Conservation (phyloP, 2,797 vertebrate species). For the Pristis pectinata region DNA sequence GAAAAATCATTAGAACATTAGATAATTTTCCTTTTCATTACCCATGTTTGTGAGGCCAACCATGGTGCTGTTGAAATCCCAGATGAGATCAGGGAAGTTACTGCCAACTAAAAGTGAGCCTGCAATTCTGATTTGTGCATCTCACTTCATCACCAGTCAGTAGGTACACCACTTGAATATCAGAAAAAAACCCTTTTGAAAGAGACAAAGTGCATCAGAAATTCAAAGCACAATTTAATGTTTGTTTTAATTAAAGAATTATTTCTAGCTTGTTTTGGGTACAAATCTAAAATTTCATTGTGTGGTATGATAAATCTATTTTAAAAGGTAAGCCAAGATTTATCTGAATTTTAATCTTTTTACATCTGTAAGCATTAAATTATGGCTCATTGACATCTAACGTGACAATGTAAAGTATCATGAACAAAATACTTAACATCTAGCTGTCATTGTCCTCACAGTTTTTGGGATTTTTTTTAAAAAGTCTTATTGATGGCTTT, state of each 20-base stretch:
- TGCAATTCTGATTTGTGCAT: neutral
- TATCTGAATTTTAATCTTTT: neutral
- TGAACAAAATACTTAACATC: neutral
- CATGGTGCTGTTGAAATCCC: neutral
- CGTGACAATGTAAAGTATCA: neutral
- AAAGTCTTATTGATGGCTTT: neutral
- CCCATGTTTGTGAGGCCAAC: neutral
- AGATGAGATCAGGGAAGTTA: neutral
- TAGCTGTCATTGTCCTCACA: too few relatives aligned
- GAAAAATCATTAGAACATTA: neutral
- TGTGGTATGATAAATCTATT: neutral
- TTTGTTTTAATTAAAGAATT: slow-evolving; percentile 35
- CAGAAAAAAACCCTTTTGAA: neutral
- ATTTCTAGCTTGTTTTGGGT: slow-evolving; percentile 31
- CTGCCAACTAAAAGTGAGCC: neutral
- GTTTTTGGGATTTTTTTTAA: neutral
- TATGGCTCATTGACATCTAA: slow-evolving; percentile 41
- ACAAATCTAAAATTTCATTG: neutral
- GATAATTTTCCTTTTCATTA: neutral
- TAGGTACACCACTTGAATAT: neutral
- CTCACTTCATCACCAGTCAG: neutral
- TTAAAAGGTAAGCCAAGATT: slow-evolving; percentile 6
- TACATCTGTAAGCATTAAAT: slow-evolving; percentile 47
- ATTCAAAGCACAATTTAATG: neutral
- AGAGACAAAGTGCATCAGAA: neutral